phyloP scores from a whole-genome alignment of 2,113 vertebrate species.

The Ginglymostoma cirratum region DNA sequence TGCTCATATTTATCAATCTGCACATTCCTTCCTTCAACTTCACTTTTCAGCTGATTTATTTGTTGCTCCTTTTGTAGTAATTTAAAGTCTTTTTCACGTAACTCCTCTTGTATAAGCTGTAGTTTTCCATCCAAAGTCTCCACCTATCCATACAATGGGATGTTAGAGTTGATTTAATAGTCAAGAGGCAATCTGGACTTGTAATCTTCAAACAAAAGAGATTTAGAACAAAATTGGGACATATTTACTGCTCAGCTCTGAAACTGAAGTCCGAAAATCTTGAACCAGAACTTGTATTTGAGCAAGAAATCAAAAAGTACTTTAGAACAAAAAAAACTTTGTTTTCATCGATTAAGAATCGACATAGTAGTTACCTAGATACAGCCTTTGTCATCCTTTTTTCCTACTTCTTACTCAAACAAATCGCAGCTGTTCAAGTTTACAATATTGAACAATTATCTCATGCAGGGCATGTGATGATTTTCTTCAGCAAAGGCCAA shows the following conservation, averaged over 20 bases:
- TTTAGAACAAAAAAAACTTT: not conserved
- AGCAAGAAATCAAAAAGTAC: not conserved
- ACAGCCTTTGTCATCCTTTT: not conserved
- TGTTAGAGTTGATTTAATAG: not conserved
- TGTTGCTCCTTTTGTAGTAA: conserved; percentile 61
- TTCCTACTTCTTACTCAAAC: not conserved
- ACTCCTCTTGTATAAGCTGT: conserved; percentile 54
- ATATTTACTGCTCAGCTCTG: not conserved
- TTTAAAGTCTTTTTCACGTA: conserved; percentile 60
- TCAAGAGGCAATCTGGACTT: not conserved
- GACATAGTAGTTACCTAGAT: not conserved
- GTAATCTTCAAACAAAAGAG: not conserved
- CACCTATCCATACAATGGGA: conserved; percentile 46
- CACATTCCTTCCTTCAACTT: conserved; percentile 49
- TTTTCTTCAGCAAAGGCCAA: not conserved
- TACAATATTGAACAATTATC: not conserved
- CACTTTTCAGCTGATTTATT: conserved; percentile 61
- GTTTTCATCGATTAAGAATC: not conserved
- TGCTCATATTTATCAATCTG: conserved; percentile 50
- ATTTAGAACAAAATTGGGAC: not conserved
- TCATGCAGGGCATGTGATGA: not conserved
- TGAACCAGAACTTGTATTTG: not conserved
- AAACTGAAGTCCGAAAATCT: not conserved
- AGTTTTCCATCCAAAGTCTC: conserved; percentile 57
- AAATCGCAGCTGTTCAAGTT: not conserved